These are phyloP conservation scores for Phyllotis vaccarum DNA, from an alignment of 2,797 vertebrate species.

Conservation along the genomic window DNA sequence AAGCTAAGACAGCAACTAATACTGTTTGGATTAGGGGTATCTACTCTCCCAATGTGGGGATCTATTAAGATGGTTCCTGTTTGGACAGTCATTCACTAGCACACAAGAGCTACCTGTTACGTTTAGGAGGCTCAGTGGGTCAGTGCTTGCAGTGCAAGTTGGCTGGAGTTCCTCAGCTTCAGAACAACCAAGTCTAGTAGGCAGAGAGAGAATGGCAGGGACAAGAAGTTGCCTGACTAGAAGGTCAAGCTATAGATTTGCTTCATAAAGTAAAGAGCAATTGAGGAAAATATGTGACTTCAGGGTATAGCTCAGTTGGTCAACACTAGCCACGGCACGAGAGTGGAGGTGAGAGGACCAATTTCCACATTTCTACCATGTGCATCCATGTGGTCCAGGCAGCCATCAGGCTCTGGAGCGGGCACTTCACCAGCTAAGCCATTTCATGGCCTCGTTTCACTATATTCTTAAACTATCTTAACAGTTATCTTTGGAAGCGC, in stretches of 20 bases:
- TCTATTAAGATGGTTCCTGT: not conserved
- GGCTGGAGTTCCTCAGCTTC: too few species aligned
- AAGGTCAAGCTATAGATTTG: not conserved
- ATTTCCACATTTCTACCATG: not conserved
- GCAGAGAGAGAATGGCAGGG: not conserved
- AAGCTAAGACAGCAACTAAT: not conserved
- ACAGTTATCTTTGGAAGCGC: not conserved
- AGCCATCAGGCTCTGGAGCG: not conserved
- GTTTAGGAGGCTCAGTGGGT: not conserved
- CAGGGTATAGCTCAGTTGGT: not conserved
- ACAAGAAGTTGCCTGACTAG: not conserved
- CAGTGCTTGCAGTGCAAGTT: not conserved
- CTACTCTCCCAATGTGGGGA: not conserved
- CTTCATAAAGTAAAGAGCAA: not conserved
- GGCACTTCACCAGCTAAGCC: too few species aligned
- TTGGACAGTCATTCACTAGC: rapidly evolving
- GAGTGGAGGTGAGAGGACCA: not conserved
- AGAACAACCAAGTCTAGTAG: not conserved
- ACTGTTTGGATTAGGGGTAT: not conserved
- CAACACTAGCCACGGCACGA: not conserved
- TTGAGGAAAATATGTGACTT: not conserved
- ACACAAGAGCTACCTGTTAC: not conserved
- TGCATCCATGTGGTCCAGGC: not conserved
- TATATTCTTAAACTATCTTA: not conserved
- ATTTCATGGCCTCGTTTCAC: too few species aligned